These are phyloP conservation scores for Oscheius onirici DNA, from an alignment of 2,888 invertebrate species.

Conservation along the genomic window DNA sequence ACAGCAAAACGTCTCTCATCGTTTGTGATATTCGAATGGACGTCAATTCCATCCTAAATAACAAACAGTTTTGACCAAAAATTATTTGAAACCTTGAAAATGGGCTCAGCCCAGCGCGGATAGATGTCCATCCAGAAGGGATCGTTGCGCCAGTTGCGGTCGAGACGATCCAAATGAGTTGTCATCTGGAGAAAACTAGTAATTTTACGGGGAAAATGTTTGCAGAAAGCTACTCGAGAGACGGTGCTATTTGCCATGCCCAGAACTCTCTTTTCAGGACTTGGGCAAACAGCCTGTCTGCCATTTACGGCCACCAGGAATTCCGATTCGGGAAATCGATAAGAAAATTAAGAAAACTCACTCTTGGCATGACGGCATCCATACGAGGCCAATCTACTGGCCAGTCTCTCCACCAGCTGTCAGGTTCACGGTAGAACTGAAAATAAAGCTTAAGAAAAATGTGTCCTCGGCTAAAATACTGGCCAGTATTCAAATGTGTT, in stretches of 20 bases:
- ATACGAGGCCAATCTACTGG: conserved; percentile 69
- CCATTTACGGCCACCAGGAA: too few relatives aligned
- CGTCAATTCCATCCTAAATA: conserved; percentile 68
- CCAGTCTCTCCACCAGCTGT: conserved; percentile 70
- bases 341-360: conserved; percentile 34
- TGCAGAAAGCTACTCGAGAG: too few relatives aligned
- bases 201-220: too few relatives aligned
- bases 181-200: conserved; percentile 61
- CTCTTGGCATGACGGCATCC: conserved; percentile 70
- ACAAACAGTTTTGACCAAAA: background rate
- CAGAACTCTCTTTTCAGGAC: too few relatives aligned
- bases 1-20: conserved; percentile 66
- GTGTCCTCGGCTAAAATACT: background rate
- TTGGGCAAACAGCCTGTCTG: too few relatives aligned
- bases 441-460: too few relatives aligned
- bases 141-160: conserved; percentile 68
- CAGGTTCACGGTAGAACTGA: conserved; percentile 67
- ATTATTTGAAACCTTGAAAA: conserved; percentile 44
- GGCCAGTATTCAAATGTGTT: conserved; percentile 18
- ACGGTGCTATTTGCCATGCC: too few relatives aligned
- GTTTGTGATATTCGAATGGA: conserved; percentile 62
- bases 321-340: too few relatives aligned
- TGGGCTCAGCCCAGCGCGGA: conserved; percentile 70
- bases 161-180: conserved; percentile 66
- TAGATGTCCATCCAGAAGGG: conserved; percentile 70